Base-by-base conservation (phyloP, 2,888 invertebrate genomes). In the Liodrosophila aerea region DNA sequence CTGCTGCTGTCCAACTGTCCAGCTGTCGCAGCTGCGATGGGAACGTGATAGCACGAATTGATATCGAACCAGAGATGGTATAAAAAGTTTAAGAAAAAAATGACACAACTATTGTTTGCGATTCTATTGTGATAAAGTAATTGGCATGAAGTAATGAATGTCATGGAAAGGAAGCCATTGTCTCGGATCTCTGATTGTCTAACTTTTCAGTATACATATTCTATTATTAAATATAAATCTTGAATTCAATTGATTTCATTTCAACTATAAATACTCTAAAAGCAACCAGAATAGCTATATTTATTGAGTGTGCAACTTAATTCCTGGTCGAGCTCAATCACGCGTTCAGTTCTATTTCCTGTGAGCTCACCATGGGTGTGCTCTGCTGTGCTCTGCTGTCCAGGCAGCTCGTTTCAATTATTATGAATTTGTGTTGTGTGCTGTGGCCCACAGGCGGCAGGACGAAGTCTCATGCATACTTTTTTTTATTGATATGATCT, bases 401-500 rank as follows among this genome's bases (percentile, higher is more conserved):
- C 22, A 22, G 22, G 51, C 33, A 53, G 56, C 53, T 51, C 40
- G 57, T 44, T 62, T 15, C 66, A 66, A 69, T 69, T 70, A 65
- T 70, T 69, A 69, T 65, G 71, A 70, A 52, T 69, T 69, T 69
- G 69, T 64, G 40, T 52, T 33, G 11, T 44, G 30, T 61, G 40
- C 36, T 27, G 13, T 11, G 41, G 12, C 11, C 22, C 27, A 34
- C 0, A 5, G 16, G 7, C 34, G 31, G 34, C n/a, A 22, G 47
- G 13, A 37, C 45, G 15, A 39, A 39, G 43, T 34, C 34, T 27
- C 53, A 50, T 51, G 39, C 52, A 66, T 70, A 75, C 69, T 75
- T 63, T 64, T 45, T 76, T 71, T 70, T 71, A 76, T 82, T 67
- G 78, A 82, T 78, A 54, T 53, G 66, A 77, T 78, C 73, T 60